phyloP scores from a whole-genome alignment of 2,113 vertebrate species.

The Megatriorchis doriae region DNA sequence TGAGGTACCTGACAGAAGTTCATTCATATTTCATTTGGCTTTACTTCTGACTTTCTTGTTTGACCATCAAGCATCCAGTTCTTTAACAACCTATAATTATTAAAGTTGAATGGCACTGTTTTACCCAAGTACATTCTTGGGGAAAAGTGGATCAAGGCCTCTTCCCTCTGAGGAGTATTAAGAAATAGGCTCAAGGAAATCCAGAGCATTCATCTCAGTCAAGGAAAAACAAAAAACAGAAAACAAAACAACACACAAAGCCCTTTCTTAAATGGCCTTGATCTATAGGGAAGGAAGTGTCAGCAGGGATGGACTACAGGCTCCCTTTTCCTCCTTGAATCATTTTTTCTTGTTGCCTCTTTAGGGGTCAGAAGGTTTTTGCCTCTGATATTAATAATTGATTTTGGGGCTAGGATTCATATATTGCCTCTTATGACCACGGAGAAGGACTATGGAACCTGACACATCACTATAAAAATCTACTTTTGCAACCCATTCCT shows the following conservation, averaged over 20 bases:
- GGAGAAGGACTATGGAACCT: background rate
- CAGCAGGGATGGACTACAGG: background rate
- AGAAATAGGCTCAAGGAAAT: background rate
- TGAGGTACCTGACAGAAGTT: background rate
- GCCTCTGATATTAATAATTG: background rate
- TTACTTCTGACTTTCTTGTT: background rate
- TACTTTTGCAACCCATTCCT: background rate
- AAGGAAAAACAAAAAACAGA: background rate
- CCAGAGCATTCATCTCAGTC: background rate
- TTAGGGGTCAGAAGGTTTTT: background rate
- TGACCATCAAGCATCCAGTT: background rate
- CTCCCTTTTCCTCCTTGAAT: background rate
- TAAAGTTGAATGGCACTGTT: background rate
- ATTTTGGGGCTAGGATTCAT: background rate
- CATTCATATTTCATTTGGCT: background rate
- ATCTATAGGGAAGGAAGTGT: background rate
- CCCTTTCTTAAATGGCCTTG: background rate
- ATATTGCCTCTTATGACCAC: fast-evolving
- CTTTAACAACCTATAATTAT: background rate
- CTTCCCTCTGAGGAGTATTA: background rate
- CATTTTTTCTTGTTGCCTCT: background rate
- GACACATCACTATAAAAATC: background rate
- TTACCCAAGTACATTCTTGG: background rate
- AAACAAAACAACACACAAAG: background rate
- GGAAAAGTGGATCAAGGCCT: background rate